Base-by-base conservation (phyloP, 1,140 invertebrate genomes). In the Bombus ignitus region DNA sequence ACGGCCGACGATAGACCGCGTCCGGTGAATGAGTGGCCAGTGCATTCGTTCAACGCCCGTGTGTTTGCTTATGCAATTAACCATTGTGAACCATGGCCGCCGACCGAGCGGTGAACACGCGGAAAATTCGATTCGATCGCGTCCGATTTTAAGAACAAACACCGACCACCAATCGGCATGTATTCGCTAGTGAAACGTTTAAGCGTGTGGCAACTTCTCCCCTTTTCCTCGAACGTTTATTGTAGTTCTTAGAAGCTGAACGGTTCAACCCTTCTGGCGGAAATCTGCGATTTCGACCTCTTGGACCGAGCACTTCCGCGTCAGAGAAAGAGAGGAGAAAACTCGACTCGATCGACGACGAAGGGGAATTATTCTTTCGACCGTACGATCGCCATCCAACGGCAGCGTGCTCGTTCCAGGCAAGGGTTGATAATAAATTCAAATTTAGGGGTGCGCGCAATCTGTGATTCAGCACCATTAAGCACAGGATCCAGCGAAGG, bases 401-500 rank as follows among this genome's bases (percentile, higher is more conserved):
- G 80, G 75, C 87, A 81, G 79, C 90, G 88, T 89, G 87, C 92
- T 89, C 88, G 86, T 87, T 66, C 53, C 91, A 90, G 89, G 91
- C 93, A 94, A 94, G 93, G 94, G 93, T 94, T 93, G 93, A 94
- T 92, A 92, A 94, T 94, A 94, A 94, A 94, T 94, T 93, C 90
- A 92, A 93, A 94, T 94, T 93, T 93, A 94, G 94, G 92, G 94
- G 93, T 92, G 92, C 85, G 83, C 91, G 93, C 94, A 94, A 95
- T 95, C 94, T 95, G 94, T 94, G 94, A 95, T 95, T 95, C 94
- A 95, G 94, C 94, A 90, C 94, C 94, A 95, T 95, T 94, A 95
- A 95, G 93, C 94, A 94, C 92, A 94, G 92, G 91, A 94, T 94
- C 91, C 92, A 92, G 88, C 91, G 90, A 91, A 92, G 92, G 91